phyloP scores from a whole-genome alignment of 2,113 vertebrate species.

The Melierax canorus region DNA sequence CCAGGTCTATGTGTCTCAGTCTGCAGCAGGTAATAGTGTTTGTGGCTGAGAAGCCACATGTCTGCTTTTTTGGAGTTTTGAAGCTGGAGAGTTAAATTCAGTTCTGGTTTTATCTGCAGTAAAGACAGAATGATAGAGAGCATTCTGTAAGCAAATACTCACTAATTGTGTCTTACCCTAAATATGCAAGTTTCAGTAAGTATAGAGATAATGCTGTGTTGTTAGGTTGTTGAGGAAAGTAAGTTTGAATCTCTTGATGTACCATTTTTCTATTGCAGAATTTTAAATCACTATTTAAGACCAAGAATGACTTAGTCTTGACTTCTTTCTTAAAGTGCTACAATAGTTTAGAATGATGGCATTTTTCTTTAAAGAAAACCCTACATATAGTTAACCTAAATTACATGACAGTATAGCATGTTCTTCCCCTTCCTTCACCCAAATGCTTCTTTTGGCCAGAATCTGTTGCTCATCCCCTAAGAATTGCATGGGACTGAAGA shows the following conservation, averaged over 20 bases:
- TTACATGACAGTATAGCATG: background rate
- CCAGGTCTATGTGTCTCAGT: conserved; percentile 97
- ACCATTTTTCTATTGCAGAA: background rate
- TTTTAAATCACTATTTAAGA: background rate
- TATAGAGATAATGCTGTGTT: background rate
- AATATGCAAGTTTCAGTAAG: background rate
- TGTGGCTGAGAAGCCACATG: background rate
- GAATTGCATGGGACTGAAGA: background rate
- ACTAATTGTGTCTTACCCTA: background rate
- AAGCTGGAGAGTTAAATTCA: background rate
- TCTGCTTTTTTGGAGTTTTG: background rate
- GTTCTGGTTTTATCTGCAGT: background rate
- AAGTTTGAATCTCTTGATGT: background rate
- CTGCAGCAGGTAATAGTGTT: conserved; percentile 88
- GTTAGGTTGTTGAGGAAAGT: background rate
- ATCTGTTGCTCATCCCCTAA: background rate
- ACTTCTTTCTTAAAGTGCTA: background rate
- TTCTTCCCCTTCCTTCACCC: background rate
- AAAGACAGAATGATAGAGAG: background rate
- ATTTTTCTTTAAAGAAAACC: background rate
- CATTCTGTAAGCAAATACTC: background rate
- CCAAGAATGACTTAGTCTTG: background rate
- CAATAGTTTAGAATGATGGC: background rate
- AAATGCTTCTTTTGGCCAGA: background rate
- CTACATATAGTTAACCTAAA: background rate